phyloP scores from a whole-genome alignment of 1,140 invertebrate genomes.

The Platyscapa corneri region DNA sequence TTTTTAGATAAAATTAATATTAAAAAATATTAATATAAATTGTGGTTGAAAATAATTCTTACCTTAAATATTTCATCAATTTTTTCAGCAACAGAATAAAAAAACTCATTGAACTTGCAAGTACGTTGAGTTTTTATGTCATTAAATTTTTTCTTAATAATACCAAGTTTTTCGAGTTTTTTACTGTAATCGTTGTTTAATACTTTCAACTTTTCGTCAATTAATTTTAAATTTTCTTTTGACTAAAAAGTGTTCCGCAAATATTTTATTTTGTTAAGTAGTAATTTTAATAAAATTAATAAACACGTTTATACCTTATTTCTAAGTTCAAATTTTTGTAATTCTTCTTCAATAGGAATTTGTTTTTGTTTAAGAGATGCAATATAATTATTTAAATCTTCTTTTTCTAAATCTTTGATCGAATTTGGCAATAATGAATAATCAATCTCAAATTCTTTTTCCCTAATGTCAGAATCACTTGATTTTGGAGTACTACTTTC shows the following conservation, averaged over 20 bases:
- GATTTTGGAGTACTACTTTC: slow-evolving; percentile 70
- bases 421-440: slow-evolving; percentile 79
- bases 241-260: slow-evolving; percentile 62
- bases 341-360: background rate
- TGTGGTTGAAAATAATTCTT: slow-evolving; percentile 46
- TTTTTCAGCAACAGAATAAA: slow-evolving; percentile 92
- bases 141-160: slow-evolving; percentile 92
- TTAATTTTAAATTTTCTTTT: slow-evolving; percentile 16
- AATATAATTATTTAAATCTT: slow-evolving; percentile 87
- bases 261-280: background rate
- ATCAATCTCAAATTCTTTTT: slow-evolving; percentile 89
- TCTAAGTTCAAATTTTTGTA: background rate
- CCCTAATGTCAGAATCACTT: slow-evolving; percentile 85
- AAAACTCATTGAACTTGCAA: slow-evolving; percentile 91
- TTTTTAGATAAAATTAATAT: background rate
- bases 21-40: slow-evolving; percentile 4
- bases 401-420: slow-evolving; percentile 83
- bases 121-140: slow-evolving; percentile 91
- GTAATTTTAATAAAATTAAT: background rate
- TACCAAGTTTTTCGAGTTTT: slow-evolving; percentile 87
- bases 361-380: slow-evolving; percentile 84
- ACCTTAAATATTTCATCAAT: slow-evolving; percentile 98
- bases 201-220: slow-evolving; percentile 75
- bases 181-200: slow-evolving; percentile 92
- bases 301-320: slow-evolving; percentile 13